Base-by-base conservation (phyloP, 2,888 invertebrate genomes). In the Bruchidius siliquastri region DNA sequence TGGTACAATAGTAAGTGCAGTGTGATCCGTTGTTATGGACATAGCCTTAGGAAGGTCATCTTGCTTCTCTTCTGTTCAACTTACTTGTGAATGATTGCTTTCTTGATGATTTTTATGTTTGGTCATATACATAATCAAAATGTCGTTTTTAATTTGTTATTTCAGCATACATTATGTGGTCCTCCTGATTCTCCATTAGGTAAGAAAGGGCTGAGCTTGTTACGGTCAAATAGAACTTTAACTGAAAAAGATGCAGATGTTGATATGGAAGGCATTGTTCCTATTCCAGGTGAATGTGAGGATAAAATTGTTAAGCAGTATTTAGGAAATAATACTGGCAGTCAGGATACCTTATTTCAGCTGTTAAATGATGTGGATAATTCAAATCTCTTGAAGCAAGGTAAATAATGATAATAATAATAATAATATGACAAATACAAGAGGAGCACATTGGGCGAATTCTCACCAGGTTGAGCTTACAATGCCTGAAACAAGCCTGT, bases 171-270 rank as follows among this genome's bases (percentile, higher is more conserved):
- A 49, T 49, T 49, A 13, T 1, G 49, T 49, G 49, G 49, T 13
- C 49, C 13, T 13, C 49, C 13, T 49, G 49, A 1, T 1, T 49
- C 49, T 18, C 49, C 49, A 8, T 13, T 49, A 13, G 13, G 49
- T 13, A 4, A 49, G 18, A 49, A 86, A 86, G 85, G 86, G 22
- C 77, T 86, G 22, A 82, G 80, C 79, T 79, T 86, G 21, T 76
- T 86, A 49, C 76, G 82, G 71, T 77, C 81, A 22, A 80, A 80
- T 69, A 80, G 78, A 68, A 80, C 80, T 0, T 74, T 79, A 26
- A 79, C 81, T 10, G 78, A 81, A 73, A 72, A 75, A 21, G 79
- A 81, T 68, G n/a, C 77, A n/a, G 74, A 77, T 67, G 22, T 32
- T 2, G 73, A 71, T 49, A 71, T 74, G 18, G 72, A 71, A 32